phyloP scores from a whole-genome alignment of 2,888 invertebrate species.

The Ichneumoninae sp. region DNA sequence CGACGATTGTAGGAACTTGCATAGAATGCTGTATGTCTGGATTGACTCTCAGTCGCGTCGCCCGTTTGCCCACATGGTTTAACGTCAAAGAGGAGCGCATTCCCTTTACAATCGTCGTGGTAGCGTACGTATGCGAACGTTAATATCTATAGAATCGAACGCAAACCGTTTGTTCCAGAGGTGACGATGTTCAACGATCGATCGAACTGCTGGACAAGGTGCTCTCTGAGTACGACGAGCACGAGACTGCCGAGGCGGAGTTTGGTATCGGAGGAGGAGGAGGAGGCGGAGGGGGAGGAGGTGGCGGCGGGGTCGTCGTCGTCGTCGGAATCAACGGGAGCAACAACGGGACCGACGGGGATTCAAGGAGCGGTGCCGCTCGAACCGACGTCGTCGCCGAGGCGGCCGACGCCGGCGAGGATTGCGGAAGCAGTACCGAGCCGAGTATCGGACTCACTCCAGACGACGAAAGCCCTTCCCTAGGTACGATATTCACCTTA shows the following conservation, averaged over 20 bases:
- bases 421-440: conserved; percentile 84
- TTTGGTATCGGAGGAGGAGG: conserved; percentile 78
- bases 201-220: conserved; percentile 95
- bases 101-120: conserved; percentile 45
- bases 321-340: conserved; percentile 65
- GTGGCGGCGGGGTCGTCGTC: conserved; percentile 82
- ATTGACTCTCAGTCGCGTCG: background rate
- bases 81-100: conserved; percentile 43
- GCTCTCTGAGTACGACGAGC: conserved; percentile 95
- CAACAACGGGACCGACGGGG: conserved; percentile 61
- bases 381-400: conserved; percentile 64
- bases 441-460: conserved; percentile 86
- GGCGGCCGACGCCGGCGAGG: conserved; percentile 73
- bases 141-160: conserved; percentile 81
- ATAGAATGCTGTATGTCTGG: background rate
- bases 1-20: background rate
- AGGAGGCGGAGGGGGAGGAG: conserved; percentile 76
- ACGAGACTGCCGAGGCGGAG: conserved; percentile 87
- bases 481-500: conserved; percentile 83
- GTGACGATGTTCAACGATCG: conserved; percentile 95
- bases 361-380: conserved; percentile 51
- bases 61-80: background rate
- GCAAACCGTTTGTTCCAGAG: conserved; percentile 86
- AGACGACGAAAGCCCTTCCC: conserved; percentile 90
- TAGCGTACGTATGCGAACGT: conserved; percentile 36